phyloP scores from a whole-genome alignment of 2,113 vertebrate genomes.

The Colistium nudipinnis region DNA sequence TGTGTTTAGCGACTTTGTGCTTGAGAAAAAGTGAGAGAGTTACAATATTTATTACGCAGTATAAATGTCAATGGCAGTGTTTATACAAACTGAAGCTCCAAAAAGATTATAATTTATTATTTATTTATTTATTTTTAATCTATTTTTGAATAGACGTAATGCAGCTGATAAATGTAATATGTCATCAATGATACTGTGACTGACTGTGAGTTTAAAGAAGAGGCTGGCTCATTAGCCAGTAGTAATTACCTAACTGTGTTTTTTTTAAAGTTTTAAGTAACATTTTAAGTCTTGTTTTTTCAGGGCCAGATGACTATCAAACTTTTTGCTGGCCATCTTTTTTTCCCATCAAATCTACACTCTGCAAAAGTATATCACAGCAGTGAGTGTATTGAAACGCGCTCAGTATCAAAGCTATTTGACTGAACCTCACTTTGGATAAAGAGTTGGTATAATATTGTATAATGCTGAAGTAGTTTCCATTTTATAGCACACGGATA shows the following conservation, averaged over 20 bases:
- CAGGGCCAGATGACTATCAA: not conserved
- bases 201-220: too few relatives aligned
- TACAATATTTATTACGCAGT: too few relatives aligned
- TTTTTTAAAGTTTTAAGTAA: too few relatives aligned
- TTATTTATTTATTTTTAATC: not conserved
- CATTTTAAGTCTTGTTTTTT: too few relatives aligned
- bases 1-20: not conserved
- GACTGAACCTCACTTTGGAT: conserved; percentile 10
- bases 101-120: not conserved
- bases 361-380: not conserved
- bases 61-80: too few relatives aligned
- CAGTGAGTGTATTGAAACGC: not conserved
- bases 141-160: not conserved
- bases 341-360: not conserved
- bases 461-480: not conserved
- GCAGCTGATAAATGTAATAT: not conserved
- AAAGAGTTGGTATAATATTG: not conserved
- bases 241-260: too few relatives aligned
- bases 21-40: too few relatives aligned
- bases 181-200: too few relatives aligned
- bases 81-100: not conserved
- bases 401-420: too few relatives aligned
- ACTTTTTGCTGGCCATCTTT: not conserved
- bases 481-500: not conserved
- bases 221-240: too few relatives aligned